Conservation (phyloP, 1,140 invertebrate genomes). For the Asbolus verrucosus region DNA sequence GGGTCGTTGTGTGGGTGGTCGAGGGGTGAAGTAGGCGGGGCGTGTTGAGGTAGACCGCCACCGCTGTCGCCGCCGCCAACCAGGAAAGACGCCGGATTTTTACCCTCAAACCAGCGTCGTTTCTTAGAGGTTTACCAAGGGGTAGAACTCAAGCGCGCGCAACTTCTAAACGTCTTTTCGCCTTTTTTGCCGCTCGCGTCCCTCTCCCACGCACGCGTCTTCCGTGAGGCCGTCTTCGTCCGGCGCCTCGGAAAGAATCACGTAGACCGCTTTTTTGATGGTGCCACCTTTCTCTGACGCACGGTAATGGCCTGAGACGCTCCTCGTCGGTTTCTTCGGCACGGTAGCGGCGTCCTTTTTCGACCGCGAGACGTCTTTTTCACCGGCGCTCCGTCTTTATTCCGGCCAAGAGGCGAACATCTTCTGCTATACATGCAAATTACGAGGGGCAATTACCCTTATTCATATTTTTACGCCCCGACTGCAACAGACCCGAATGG, state of each 20-base stretch:
- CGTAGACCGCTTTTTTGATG: constrained; percentile 32
- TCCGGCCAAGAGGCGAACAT: neutral
- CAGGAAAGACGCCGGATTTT: constrained; percentile 67
- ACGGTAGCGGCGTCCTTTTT: neutral
- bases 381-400: neutral
- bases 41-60: constrained; percentile 66
- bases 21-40: constrained; percentile 62
- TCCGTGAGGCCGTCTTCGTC: neutral
- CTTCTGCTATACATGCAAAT: constrained; percentile 14
- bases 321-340: constrained; percentile 10
- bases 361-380: neutral
- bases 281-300: constrained; percentile 27
- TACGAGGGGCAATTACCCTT: constrained; percentile 2
- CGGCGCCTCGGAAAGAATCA: constrained; percentile 27
- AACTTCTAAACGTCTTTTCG: constrained; percentile 64
- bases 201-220: neutral
- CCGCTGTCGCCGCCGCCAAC: constrained; percentile 65
- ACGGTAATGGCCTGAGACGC: constrained; percentile 8
- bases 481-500: neutral
- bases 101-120: constrained; percentile 66
- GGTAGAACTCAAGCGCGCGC: constrained; percentile 62
- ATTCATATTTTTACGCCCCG: neutral
- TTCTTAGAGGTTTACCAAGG: constrained; percentile 66
- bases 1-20: constrained; percentile 58
- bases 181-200: constrained; percentile 58